phyloP scores from a whole-genome alignment of 2,113 vertebrate genomes.

The Prolemur simus region DNA sequence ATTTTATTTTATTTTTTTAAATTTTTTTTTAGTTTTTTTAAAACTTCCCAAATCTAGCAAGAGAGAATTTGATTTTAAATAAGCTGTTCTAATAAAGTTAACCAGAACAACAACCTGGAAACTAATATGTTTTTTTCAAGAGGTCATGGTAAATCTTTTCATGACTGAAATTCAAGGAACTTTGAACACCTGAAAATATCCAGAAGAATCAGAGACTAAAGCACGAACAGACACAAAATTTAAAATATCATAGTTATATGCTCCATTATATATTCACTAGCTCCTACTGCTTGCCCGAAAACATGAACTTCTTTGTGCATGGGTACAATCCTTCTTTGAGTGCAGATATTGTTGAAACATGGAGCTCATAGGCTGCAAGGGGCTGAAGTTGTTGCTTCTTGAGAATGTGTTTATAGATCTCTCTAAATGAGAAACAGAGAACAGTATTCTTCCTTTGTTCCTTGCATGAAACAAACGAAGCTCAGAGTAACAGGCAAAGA shows the following conservation, averaged over 20 bases:
- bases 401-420: constrained; percentile 57
- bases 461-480: constrained; percentile 41
- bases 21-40: too few species aligned
- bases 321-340: constrained; percentile 42
- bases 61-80: constrained; percentile 10
- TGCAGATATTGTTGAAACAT: constrained; percentile 6
- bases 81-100: neutral
- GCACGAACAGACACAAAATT: neutral
- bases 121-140: neutral
- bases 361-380: neutral
- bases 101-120: neutral
- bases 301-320: constrained; percentile 36
- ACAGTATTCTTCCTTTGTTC: constrained; percentile 44
- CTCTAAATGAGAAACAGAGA: constrained; percentile 59
- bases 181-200: neutral
- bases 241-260: neutral
- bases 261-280: neutral
- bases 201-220: neutral
- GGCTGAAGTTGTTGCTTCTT: constrained; percentile 51
- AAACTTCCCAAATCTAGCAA: too few species aligned
- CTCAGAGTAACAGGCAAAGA: constrained; percentile 42
- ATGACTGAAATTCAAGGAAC: constrained; percentile 8
- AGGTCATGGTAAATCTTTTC: neutral
- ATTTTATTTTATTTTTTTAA: too few species aligned
- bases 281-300: neutral